Conservation (phyloP, 2,888 invertebrate species). For the Trichogramma dendrolimi region DNA sequence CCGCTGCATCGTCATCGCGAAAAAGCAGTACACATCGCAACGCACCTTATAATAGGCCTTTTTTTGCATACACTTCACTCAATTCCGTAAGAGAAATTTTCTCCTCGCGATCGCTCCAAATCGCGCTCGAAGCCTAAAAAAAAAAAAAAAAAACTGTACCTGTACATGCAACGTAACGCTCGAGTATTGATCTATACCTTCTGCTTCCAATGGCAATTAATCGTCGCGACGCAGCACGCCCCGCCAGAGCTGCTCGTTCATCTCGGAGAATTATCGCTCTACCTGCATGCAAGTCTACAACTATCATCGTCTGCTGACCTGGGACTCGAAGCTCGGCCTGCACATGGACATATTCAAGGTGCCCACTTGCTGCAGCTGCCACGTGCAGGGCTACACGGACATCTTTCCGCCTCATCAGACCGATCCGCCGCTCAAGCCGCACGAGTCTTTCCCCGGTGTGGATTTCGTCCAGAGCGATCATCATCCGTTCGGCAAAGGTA, state of each 20-base stretch:
- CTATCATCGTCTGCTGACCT: slow-evolving; percentile 75
- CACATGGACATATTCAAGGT: slow-evolving; percentile 84
- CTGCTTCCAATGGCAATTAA: too few species aligned
- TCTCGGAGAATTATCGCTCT: slow-evolving; percentile 74
- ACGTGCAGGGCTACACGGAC: slow-evolving; percentile 72
- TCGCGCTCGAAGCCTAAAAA: too few species aligned
- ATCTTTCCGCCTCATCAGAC: slow-evolving; percentile 63
- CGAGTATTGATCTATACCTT: too few species aligned
- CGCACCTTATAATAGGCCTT: too few species aligned
- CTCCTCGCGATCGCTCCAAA: too few species aligned
- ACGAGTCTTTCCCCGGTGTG: slow-evolving; percentile 59
- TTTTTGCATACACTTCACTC: too few species aligned
- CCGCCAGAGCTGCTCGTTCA: slow-evolving; percentile 71
- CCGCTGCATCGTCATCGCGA: too few species aligned
- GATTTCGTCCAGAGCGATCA: slow-evolving; percentile 44
- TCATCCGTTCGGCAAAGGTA: slow-evolving; percentile 11
- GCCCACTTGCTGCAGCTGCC: slow-evolving; percentile 78
- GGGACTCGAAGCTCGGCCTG: slow-evolving; percentile 74
- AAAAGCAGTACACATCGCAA: too few species aligned
- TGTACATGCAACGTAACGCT: too few species aligned
- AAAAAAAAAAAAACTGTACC: too few species aligned
- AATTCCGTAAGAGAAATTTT: too few species aligned
- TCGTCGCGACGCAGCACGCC: slow-evolving; percentile 58
- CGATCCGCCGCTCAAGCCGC: slow-evolving; percentile 55
- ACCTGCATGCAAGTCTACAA: slow-evolving; percentile 80